Base-by-base conservation (phyloP, 2,888 invertebrate species). In the Pyralis farinalis region DNA sequence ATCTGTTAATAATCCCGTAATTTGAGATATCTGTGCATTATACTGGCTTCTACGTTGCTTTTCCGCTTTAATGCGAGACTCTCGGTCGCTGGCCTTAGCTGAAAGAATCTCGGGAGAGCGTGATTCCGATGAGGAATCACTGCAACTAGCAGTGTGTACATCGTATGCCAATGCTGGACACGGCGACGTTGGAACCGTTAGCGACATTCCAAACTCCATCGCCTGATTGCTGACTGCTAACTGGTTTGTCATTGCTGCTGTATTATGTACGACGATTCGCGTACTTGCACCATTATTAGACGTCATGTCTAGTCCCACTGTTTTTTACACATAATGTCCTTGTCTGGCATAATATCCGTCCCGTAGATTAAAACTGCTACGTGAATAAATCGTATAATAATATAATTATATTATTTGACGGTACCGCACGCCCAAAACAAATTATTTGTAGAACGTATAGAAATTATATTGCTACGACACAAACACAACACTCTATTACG, bases 31-130 rank as follows among this genome's bases (percentile, higher is more conserved):
- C 71, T 94, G 94, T 21, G 93, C 91, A 85, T 97, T 98, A 58
- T 97, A 91, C 73, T 95, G 95, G 76, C 97, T 97, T 42, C 98
- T 91, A 25, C 98, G 92, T 77, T 95, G 94, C 80, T 98, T 98
- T 76, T 98, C 98, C 7, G 97, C 97, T 68, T 93, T 91, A 70
- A 97, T 97, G 47, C 98, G 92, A 58, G 94, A 93, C 68, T 95
- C 94, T 43, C 97, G 92, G 66, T 94, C 94, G 60, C 92, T 94
- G 53, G 94, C 94, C 59, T 80, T 84, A 1, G 68, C 70, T 28
- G 72, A 55, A 9, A 76, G 70, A 53, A 77, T 55, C 47, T 83
- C 83, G 41, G 85, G 86, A n/a, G 86, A 85, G 38, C 63, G 83
- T 4, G 86, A 78, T 43, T 86, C 85, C 1, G 80, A 83, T 7